Conservation (phyloP, 2,797 vertebrate species). For the Gymnothorax reevesii region DNA sequence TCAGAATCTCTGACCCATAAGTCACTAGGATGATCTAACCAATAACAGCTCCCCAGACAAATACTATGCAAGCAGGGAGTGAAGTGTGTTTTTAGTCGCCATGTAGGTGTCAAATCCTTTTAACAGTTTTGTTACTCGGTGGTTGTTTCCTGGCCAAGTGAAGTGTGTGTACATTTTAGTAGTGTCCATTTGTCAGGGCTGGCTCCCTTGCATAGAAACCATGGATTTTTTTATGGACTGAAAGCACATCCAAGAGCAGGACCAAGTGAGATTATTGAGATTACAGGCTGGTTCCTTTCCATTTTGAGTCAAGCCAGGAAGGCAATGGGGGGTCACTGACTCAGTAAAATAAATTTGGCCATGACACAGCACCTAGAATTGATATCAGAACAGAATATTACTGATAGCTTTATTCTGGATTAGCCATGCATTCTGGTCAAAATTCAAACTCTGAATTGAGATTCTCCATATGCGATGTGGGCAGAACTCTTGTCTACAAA, state of each 20-base stretch:
- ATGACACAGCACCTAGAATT: neutral
- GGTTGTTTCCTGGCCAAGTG: neutral
- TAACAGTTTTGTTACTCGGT: neutral
- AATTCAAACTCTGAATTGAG: neutral
- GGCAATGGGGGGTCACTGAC: neutral
- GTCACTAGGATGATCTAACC: neutral
- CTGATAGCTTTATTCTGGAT: neutral
- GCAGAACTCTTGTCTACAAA: too few relatives aligned
- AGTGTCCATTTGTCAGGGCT: slow-evolving; percentile 3
- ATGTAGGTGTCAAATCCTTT: neutral
- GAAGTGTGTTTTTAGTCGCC: neutral
- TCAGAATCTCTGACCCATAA: neutral
- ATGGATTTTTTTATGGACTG: neutral
- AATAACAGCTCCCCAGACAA: neutral
- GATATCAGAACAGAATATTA: neutral
- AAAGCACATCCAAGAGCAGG: neutral
- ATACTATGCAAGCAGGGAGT: neutral
- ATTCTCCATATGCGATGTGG: too few relatives aligned
- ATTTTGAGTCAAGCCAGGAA: neutral
- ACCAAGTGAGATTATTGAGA: neutral
- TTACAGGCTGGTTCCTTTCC: neutral
- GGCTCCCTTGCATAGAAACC: neutral
- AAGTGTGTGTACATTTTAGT: neutral
- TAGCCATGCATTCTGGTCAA: neutral
- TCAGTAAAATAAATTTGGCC: neutral